A percentile compares a stretch with the other conserved stretches of the same genome.
phyloP scores from a whole-genome alignment of 2,113 vertebrate genomes.

The Mirza zaza region DNA sequence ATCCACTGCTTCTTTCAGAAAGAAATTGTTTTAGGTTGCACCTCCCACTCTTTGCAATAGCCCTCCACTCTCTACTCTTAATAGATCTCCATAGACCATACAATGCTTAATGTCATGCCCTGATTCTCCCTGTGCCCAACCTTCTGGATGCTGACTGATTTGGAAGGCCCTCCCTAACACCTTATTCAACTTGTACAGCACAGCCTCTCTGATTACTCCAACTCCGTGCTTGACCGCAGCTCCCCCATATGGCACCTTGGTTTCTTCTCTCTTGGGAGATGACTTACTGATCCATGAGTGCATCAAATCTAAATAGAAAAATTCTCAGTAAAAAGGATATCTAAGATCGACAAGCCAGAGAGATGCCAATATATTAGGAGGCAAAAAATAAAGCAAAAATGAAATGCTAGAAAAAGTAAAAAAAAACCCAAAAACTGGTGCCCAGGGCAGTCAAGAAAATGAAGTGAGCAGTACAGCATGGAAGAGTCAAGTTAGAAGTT shows the following conservation, averaged over 20 bases:
- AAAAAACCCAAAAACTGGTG: background rate
- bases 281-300: background rate
- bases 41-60: background rate
- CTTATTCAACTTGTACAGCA: background rate
- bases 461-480: background rate
- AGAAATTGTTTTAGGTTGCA: background rate
- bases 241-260: background rate
- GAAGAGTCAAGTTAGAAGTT: background rate
- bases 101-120: background rate
- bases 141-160: background rate
- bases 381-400: background rate
- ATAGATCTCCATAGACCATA: background rate
- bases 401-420: background rate
- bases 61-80: background rate
- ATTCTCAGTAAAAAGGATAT: background rate
- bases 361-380: background rate
- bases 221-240: background rate
- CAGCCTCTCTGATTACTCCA: background rate
- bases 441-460: background rate
- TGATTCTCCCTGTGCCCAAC: background rate
- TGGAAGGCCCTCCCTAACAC: background rate
- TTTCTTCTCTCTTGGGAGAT: background rate
- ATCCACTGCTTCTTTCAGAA: background rate
- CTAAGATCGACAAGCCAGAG: background rate
- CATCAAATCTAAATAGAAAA: background rate